Base-by-base conservation (phyloP, 2,113 vertebrate genomes). In the Limnothrissa miodon region DNA sequence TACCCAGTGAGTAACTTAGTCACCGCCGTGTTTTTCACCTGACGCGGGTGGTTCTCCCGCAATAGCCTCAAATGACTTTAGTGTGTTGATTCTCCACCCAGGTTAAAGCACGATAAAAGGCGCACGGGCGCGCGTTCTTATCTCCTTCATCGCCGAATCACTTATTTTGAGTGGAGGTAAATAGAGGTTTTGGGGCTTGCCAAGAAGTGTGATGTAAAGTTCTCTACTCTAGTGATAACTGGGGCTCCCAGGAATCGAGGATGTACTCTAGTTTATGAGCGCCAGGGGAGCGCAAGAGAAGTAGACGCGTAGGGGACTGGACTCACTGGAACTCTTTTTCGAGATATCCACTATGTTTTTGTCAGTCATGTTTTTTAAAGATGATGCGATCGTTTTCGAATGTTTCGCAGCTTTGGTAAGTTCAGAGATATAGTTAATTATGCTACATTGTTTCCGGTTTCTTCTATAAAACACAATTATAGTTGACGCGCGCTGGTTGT, bases 391-490 rank as follows among this genome's bases (percentile, higher is more conserved):
- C 87, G 83, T 91, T 92, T 86, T 88, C 92, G 92, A 94, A 94
- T 94, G 93, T 94, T 92, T 90, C 92, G 90, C 91, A 90, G 91
- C 89, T 91, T 89, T 86, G 84, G 93, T 95, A 94, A 93, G 93
- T 74, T 36, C 13, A 5, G 46, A 17, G 46, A 13, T 48, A 48
- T 10, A 17, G 46, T 48, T 48, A 10, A 1, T 48, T 48, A 6
- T 48, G 46, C 17, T 17, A 48, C 10, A 29, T 62, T 29, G n/a
- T 29, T 62, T 62, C 9, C 1, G 25, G n/a, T 25, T 62, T 29
- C 59, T 25, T 62, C 13, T 9, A 62, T 62, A 8, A 15, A 29
- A 2, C 42, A 42, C 6, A 42, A 42, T 42, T 42, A 42, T 42
- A 42, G 42, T 6, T 6, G 2, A 42, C 42, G 2, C 6, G 11